phyloP scores from a whole-genome alignment of 2,113 vertebrate genomes.

The Nesospiza acunhae region DNA sequence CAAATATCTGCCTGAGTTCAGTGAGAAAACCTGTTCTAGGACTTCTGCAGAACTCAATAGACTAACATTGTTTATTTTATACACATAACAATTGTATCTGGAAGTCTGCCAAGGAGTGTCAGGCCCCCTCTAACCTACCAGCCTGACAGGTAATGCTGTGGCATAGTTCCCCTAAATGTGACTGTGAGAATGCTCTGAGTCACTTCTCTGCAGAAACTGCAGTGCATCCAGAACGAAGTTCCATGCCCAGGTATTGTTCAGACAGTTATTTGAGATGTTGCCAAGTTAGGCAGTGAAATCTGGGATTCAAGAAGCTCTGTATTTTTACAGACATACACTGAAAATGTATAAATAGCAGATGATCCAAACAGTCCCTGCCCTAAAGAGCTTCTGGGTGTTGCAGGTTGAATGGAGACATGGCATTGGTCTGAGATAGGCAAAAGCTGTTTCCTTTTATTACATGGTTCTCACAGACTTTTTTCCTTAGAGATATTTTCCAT shows the following conservation, averaged over 20 bases:
- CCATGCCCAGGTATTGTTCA: background rate
- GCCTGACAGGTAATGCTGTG: background rate
- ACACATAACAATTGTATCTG: background rate
- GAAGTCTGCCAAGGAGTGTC: background rate
- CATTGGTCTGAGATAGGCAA: background rate
- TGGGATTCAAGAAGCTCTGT: background rate
- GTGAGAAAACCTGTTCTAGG: background rate
- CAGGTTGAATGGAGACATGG: background rate
- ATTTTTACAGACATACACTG: background rate
- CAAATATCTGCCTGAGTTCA: background rate
- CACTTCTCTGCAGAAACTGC: background rate
- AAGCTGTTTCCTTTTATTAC: background rate
- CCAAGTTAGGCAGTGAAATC: background rate
- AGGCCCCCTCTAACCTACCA: background rate
- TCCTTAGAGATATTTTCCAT: background rate
- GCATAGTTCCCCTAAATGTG: background rate
- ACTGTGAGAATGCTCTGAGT: background rate
- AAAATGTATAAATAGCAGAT: background rate
- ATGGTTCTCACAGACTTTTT: background rate
- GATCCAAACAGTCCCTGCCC: background rate
- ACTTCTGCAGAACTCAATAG: background rate
- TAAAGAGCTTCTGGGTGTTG: background rate
- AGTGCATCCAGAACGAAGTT: background rate
- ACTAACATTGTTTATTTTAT: background rate
- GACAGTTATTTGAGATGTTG: background rate